Conservation (phyloP, 2,888 invertebrate genomes). For the Drosophila pseudotakahashii region DNA sequence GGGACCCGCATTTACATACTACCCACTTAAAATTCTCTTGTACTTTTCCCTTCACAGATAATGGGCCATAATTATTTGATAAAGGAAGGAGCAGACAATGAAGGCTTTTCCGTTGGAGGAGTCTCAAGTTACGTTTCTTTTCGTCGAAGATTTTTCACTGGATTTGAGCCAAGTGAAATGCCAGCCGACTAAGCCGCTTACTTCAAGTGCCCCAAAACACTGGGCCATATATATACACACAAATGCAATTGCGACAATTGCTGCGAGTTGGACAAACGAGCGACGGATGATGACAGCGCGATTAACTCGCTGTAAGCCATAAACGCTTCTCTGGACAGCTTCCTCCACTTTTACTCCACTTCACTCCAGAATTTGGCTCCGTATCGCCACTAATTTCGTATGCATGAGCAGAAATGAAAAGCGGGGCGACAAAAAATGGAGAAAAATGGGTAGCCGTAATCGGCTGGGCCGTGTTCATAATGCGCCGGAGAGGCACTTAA, state of each 20-base stretch:
- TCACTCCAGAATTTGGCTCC: conserved; percentile 10
- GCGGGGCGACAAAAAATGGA: conserved; percentile 39
- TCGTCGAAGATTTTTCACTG: not conserved
- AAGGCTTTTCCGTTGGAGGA: not conserved
- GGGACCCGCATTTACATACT: too few species aligned
- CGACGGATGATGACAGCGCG: conserved; percentile 73
- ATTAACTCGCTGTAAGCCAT: conserved; percentile 78
- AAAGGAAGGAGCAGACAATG: not conserved
- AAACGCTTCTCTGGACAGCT: conserved; percentile 57
- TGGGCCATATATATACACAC: conserved; percentile 23
- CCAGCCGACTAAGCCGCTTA: conserved; percentile 66
- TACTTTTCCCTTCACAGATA: not conserved
- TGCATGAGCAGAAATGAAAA: conserved; percentile 77
- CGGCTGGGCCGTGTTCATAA: conserved; percentile 58
- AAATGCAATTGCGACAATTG: conserved; percentile 43
- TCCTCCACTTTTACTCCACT: conserved; percentile 4
- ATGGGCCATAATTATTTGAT: not conserved
- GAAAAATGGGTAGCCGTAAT: conserved; percentile 41
- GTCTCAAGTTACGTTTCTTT: conserved; percentile 10
- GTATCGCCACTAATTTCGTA: conserved; percentile 72
- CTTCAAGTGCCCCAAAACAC: conserved; percentile 41
- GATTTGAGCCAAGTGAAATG: conserved; percentile 4
- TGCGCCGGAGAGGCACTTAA: conserved; percentile 66
- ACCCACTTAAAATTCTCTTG: too few species aligned
- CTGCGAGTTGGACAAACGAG: conserved; percentile 55